Percentiles rank a stretch among this genome's conserved stretches.
These are phyloP conservation scores for Lordiphosa collinella DNA, from an alignment of 1,140 invertebrate species.

Conservation along the genomic window DNA sequence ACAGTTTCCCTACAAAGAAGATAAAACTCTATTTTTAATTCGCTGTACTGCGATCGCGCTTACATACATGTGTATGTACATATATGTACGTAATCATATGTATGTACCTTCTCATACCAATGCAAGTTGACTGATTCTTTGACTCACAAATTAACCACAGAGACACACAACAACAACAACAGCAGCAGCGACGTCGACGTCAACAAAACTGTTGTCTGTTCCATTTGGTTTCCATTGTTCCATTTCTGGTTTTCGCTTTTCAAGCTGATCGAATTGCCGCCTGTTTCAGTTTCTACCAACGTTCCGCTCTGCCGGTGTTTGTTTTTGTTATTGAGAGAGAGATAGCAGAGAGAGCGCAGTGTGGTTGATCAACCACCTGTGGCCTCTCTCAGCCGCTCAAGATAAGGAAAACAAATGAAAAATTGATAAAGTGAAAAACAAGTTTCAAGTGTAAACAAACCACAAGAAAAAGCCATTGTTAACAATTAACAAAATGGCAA, in stretches of 20 bases:
- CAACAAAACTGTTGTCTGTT: slow-evolving; percentile 69
- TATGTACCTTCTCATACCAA: slow-evolving; percentile 7
- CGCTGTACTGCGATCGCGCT: slow-evolving; percentile 12
- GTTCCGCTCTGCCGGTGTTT: slow-evolving; percentile 60
- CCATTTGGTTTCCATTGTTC: slow-evolving; percentile 40
- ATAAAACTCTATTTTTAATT: slow-evolving; percentile 34
- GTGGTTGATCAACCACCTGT: slow-evolving; percentile 29
- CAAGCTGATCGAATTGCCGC: slow-evolving; percentile 33
- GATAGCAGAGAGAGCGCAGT: slow-evolving; percentile 17
- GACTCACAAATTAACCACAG: slow-evolving; percentile 69
- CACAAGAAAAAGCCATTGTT: too few relatives aligned
- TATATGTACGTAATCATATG: neutral
- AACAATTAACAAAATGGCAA: slow-evolving; percentile 59
- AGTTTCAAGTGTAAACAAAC: slow-evolving; percentile 14
- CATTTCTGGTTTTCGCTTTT: slow-evolving; percentile 72
- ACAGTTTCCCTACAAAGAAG: slow-evolving; percentile 20
- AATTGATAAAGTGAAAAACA: slow-evolving; percentile 45
- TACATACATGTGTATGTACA: slow-evolving; percentile 16
- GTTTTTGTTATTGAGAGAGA: slow-evolving; percentile 48
- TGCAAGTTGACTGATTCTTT: slow-evolving; percentile 53
- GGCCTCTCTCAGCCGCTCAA: neutral
- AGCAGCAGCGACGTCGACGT: slow-evolving; percentile 22
- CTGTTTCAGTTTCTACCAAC: slow-evolving; percentile 27
- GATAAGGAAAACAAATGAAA: slow-evolving; percentile 8
- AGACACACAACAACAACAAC: slow-evolving; percentile 29